Base-by-base conservation (phyloP, 2,113 vertebrate species). In the Phocoena phocoena region DNA sequence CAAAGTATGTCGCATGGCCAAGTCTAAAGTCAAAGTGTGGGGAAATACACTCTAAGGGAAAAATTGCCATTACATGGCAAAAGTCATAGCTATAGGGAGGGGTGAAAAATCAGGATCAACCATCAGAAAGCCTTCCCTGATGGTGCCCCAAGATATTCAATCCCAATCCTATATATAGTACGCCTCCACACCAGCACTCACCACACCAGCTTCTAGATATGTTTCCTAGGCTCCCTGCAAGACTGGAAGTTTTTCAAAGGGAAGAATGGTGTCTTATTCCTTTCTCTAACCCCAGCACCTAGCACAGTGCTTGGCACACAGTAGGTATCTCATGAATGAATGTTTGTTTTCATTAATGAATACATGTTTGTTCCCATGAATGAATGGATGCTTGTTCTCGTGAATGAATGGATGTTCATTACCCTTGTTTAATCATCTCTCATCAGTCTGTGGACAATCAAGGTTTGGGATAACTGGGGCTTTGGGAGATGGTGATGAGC, bases 301-400 rank as follows among this genome's bases (percentile, higher is more conserved):
- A 84, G 38, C 38, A 80, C 62, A 93, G 62, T 91, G 38, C 33
- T 36, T 95, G 53, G 68, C 58, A 83, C 53, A 86, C 73, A 89
- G 60, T 86, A 93, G 58, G 70, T 85, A 80, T 67, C 60, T 91
- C 77, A 76, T 85, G 41, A 93, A 80, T 80, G 58, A 82, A 90
- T 96, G 50, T n/a, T 90, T 94, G 74, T 96, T 92, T 84, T 86
- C 67, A 87, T 60, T 62, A 60, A 81, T 90, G 62, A 96, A 90
- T 90, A 14, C 2, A 26, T 73, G n/a, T 83, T 90, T 96, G 74
- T 93, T 83, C 60, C 85, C 89, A 50, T 58, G 63, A 95, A 95
- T 94, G 70, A 96, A 88, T 84, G 33, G 82, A 47, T 84, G 23
- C 88, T 95, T 62, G 31, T 93, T 90, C 58, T 93, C 67, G 41